A percentile compares a stretch with the other conserved stretches of the same genome.
These are phyloP conservation scores for Esox masquinongy DNA, from an alignment of 2,797 vertebrate genomes.

Conservation along the genomic window DNA sequence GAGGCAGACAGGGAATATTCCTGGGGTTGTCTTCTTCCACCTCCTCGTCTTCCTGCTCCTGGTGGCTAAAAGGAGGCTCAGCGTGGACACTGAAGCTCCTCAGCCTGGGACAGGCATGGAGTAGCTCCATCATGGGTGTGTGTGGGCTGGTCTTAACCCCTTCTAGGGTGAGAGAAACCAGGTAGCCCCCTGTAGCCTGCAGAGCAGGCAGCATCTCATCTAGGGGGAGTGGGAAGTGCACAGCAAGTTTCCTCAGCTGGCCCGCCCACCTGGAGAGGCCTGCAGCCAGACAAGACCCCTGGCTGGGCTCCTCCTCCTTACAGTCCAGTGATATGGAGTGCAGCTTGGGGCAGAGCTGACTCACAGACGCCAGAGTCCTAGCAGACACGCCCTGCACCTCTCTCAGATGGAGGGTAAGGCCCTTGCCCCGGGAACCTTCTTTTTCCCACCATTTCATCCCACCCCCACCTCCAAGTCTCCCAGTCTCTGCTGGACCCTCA, in stretches of 20 bases:
- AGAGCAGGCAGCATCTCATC: slow-evolving; percentile 62
- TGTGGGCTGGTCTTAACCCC: slow-evolving; percentile 66
- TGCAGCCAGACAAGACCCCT: slow-evolving; percentile 1
- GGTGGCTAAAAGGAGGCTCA: slow-evolving; percentile 33
- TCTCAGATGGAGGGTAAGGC: slow-evolving; percentile 53
- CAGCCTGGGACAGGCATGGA: slow-evolving; percentile 73
- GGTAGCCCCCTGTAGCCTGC: slow-evolving; percentile 50
- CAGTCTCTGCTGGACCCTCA: slow-evolving; percentile 4
- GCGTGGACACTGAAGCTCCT: slow-evolving; percentile 65
- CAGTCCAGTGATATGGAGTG: slow-evolving; percentile 56
- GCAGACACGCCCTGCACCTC: slow-evolving; percentile 67
- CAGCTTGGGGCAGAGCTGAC: slow-evolving; percentile 64
- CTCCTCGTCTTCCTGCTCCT: background rate
- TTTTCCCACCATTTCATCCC: background rate
- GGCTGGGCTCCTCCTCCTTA: slow-evolving; percentile 16
- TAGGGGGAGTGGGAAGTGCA: slow-evolving; percentile 66
- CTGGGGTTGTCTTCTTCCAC: background rate
- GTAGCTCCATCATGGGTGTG: slow-evolving; percentile 60
- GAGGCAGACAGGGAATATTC: slow-evolving; percentile 58
- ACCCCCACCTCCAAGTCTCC: background rate
- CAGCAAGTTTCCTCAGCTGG: slow-evolving; percentile 66
- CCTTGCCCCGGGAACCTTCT: slow-evolving; percentile 4
- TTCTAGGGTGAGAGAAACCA: slow-evolving; percentile 76
- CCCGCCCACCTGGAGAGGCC: slow-evolving; percentile 61
- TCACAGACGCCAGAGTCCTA: slow-evolving; percentile 56